These are phyloP conservation scores for Norana najaformis DNA, from an alignment of 2,888 invertebrate species.

Conservation along the genomic window DNA sequence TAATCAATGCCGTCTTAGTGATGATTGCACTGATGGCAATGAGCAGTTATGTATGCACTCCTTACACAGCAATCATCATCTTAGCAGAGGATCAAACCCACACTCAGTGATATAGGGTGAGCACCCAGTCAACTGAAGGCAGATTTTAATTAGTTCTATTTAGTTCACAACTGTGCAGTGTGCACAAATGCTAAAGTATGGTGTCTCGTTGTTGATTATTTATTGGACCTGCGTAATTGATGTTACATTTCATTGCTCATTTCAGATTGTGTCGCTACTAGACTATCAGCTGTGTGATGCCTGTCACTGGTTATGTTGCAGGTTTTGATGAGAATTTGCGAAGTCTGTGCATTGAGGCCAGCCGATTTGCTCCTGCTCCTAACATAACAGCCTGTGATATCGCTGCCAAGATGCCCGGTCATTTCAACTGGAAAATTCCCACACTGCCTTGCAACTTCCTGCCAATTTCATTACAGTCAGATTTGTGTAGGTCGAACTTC, in stretches of 20 bases:
- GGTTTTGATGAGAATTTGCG: not conserved
- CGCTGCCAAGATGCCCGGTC: not conserved
- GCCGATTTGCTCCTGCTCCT: not conserved
- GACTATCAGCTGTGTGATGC: not conserved
- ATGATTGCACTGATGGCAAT: too few species aligned
- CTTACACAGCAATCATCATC: too few species aligned
- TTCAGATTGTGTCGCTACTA: not conserved
- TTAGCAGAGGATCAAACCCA: too few species aligned
- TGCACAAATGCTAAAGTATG: not conserved
- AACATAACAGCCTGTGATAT: not conserved
- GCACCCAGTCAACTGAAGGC: too few species aligned
- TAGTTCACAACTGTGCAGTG: not conserved
- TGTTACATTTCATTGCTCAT: not conserved
- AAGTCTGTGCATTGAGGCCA: not conserved
- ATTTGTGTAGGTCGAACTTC: not conserved
- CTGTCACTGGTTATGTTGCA: not conserved
- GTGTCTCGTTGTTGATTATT: not conserved
- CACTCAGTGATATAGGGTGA: too few species aligned
- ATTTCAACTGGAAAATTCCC: slow-evolving; percentile 17
- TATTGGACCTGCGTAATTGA: too few species aligned
- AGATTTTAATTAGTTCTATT: too few species aligned
- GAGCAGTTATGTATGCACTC: too few species aligned
- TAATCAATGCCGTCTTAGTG: too few species aligned
- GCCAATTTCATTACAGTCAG: not conserved
- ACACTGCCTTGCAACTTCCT: slow-evolving; percentile 24